Evolutionary conservation across 2,888 invertebrate genomes (phyloP), one percentile per base, ranked within the genome.

Genomic region (Callinectes sapidus): DNA sequence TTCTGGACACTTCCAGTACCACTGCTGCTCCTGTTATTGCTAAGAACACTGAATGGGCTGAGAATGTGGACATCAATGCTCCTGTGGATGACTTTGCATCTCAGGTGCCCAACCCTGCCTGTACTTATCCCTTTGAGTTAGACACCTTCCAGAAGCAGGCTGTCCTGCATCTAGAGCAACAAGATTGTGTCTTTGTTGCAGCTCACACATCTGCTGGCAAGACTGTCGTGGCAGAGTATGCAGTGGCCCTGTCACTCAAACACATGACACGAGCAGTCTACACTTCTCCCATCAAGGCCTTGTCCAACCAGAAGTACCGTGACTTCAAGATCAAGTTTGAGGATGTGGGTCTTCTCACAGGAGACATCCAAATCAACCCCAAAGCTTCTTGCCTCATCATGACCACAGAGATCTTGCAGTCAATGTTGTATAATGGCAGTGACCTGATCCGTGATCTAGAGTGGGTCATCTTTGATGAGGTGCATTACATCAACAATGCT

Each of bases 121-220:
- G 97, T 95, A 97, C 96, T 93, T 98, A 97, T 96, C 97, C 97
- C 1, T 99, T 99, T 96, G 98, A 99, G 95, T 96, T 99, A 95
- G 99, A 99, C 96, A 98, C 97, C 42, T 99, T 99, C 95, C 99
- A 99, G 95, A 99, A 99, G 96, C 98, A 97, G 96, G 99, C 99
- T 0, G 98, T 99, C 93, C 96, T 99, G 10, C 98, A 98, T 95
- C 96, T 99, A 91, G 99, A 99, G 96, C 97, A 98, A 95, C 97
- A 98, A 23, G 97, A 98, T 95, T 98, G 98, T 95, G 98, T 99
- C 0, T 99, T 99, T 96, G 99, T 99, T 0, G 99, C 99, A 0
- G 99, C 99, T 0, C 99, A 99, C 95, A 99, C 99, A 0, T 99
- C 99, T 0, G 99, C 99, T 0, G 98, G 98, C 42, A 99, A 99